phyloP scores from a whole-genome alignment of 2,113 vertebrate species.

The Platysteira castanea region DNA sequence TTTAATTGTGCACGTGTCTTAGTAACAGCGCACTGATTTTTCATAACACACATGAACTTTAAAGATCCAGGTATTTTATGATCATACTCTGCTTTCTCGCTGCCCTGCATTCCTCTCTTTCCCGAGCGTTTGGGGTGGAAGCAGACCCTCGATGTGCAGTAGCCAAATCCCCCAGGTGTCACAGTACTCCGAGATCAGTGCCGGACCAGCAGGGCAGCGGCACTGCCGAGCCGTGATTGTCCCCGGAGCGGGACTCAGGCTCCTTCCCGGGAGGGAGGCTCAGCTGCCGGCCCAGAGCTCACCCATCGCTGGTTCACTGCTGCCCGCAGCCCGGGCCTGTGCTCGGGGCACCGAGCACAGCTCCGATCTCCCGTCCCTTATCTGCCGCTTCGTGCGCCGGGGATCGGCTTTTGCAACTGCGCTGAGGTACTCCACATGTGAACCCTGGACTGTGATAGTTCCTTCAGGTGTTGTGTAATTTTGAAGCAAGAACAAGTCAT shows the following conservation, averaged over 20 bases:
- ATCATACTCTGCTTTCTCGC: neutral
- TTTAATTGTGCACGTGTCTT: neutral
- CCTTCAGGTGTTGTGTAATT: neutral
- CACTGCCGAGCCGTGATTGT: too few species aligned
- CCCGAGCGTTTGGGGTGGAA: fast-evolving
- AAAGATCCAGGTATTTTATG: neutral
- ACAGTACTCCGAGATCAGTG: neutral
- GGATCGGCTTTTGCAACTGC: neutral
- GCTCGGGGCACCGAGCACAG: neutral
- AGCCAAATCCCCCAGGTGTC: neutral
- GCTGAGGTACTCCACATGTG: neutral
- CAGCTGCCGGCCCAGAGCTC: neutral
- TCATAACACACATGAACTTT: neutral
- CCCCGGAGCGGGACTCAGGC: too few species aligned
- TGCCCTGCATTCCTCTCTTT: neutral
- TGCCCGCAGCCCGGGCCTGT: fast-evolving
- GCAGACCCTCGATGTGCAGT: neutral
- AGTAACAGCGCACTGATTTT: neutral
- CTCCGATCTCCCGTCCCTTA: neutral
- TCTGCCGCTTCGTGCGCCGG: neutral
- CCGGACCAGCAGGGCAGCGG: neutral
- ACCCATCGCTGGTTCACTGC: neutral
- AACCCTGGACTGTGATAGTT: neutral
- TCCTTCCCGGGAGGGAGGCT: neutral
- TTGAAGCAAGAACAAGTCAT: neutral